phyloP scores from a whole-genome alignment of 2,113 vertebrate species.

The Calcarius ornatus region DNA sequence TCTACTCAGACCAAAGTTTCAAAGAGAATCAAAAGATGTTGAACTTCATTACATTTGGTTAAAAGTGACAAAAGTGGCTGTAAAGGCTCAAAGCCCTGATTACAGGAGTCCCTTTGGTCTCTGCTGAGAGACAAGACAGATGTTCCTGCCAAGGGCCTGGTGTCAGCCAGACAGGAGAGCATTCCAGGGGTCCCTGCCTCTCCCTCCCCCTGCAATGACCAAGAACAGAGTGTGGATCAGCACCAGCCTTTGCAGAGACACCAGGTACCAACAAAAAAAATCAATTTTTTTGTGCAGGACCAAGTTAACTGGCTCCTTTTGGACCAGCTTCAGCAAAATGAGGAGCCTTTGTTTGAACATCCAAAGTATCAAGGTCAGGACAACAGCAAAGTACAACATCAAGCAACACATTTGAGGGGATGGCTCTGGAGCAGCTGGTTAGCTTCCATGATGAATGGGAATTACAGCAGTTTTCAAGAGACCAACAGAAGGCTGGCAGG shows the following conservation, averaged over 20 bases:
- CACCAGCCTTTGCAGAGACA: not conserved
- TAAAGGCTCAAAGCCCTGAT: not conserved
- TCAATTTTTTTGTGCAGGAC: not conserved
- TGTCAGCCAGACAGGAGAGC: not conserved
- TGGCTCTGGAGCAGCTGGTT: conserved; percentile 72
- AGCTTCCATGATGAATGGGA: conserved; percentile 75
- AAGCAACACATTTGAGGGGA: conserved; percentile 53
- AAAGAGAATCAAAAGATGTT: not conserved
- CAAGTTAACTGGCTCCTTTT: not conserved
- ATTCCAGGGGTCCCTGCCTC: not conserved
- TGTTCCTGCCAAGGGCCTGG: not conserved
- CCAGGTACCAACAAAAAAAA: not conserved
- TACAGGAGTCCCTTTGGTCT: not conserved
- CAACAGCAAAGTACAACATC: conserved; percentile 9
- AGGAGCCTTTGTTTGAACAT: conserved; percentile 39
- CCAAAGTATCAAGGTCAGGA: conserved; percentile 67
- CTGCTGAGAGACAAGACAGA: not conserved
- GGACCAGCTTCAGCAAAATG: not conserved
- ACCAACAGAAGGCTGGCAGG: conserved; percentile 77
- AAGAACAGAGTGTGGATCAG: not conserved
- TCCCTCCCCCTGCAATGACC: not conserved
- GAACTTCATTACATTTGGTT: not conserved
- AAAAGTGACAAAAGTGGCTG: not conserved
- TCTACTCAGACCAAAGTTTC: not conserved
- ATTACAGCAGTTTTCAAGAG: conserved; percentile 75